Conservation (phyloP, 92 coral and sea anemone genomes). For the Zoanthus gigantus region DNA sequence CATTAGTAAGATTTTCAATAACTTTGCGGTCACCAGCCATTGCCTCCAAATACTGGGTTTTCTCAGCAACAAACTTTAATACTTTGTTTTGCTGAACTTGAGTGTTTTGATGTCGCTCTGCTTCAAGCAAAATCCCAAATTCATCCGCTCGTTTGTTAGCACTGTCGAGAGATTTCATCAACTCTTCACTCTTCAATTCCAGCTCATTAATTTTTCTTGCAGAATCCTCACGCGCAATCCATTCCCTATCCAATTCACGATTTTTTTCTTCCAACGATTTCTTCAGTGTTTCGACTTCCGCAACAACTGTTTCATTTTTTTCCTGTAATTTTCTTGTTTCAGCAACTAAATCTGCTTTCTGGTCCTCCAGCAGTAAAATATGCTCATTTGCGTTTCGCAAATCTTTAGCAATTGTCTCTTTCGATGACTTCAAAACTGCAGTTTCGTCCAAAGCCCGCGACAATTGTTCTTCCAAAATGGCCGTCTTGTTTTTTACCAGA, state of each 20-base stretch:
- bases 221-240: slow-evolving; percentile 61
- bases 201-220: slow-evolving; percentile 57
- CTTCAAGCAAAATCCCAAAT: slow-evolving; percentile 66
- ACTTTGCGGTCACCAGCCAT: slow-evolving; percentile 76
- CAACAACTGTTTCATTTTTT: slow-evolving; percentile 27
- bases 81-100: slow-evolving; percentile 76
- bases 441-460: slow-evolving; percentile 87
- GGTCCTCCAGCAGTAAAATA: slow-evolving; percentile 69
- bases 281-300: slow-evolving; percentile 63
- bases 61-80: slow-evolving; percentile 70
- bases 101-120: slow-evolving; percentile 71
- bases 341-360: slow-evolving; percentile 68
- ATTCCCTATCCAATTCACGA: slow-evolving; percentile 64
- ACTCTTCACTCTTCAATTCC: slow-evolving; percentile 52
- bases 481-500: slow-evolving; percentile 88
- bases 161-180: slow-evolving; percentile 62
- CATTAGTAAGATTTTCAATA: slow-evolving; percentile 72
- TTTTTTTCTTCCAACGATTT: slow-evolving; percentile 61
- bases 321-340: slow-evolving; percentile 50
- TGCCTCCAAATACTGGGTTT: slow-evolving; percentile 73
- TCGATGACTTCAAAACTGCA: slow-evolving; percentile 80
- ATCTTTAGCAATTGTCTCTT: slow-evolving; percentile 73
- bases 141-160: slow-evolving; percentile 73
- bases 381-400: slow-evolving; percentile 66
- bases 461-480: slow-evolving; percentile 92